Evolutionary conservation across 2,888 invertebrate genomes (phyloP), one percentile per base, ranked within the genome.

Genomic region (Zygaena filipendulae): DNA sequence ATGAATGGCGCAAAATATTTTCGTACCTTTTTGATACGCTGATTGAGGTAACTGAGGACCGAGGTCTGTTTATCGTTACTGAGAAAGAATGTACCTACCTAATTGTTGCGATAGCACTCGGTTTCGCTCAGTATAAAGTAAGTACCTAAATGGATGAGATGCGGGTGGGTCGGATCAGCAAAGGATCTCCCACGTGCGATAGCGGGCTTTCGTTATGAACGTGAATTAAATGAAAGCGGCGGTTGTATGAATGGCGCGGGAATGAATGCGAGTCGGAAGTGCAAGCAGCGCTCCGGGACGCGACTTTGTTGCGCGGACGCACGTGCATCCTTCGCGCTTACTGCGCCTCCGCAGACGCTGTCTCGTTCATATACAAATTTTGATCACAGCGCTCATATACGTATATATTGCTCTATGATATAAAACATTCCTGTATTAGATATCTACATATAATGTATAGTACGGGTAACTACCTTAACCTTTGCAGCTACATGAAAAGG

Each of bases 211-310:
- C 52, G 59, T 70, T 69, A 66, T 74, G 70, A 69, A 71, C 72
- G 75, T 72, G 71, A 71, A 74, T 72, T 67, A 68, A 68, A 68
- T 74, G 69, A 75, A 72, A 72, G 74, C 71, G 59, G 67, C 64
- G 57, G 59, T 71, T 71, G 66, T 71, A 68, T 75, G 74, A 75
- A 75, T 75, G 74, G 70, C 61, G 69, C 61, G 68, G 63, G 68
- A 67, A 64, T 71, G 71, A 69, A 69, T 71, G 69, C 52, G 69
- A 66, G 66, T 70, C 72, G 74, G 75, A 75, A 74, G 69, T 68
- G 63, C 63, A 63, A 52, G 53, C 50, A 48, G 57, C 54, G 62
- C 55, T 61, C 56, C 63, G 58, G 61, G 62, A 63, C 69, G 68
- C 70, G 59, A 63, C 57, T 58, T 61, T 58, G 58, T 56, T 51